These are phyloP conservation scores for Polypterus bichir DNA, from an alignment of 2,113 vertebrate genomes.

Conservation along the genomic window DNA sequence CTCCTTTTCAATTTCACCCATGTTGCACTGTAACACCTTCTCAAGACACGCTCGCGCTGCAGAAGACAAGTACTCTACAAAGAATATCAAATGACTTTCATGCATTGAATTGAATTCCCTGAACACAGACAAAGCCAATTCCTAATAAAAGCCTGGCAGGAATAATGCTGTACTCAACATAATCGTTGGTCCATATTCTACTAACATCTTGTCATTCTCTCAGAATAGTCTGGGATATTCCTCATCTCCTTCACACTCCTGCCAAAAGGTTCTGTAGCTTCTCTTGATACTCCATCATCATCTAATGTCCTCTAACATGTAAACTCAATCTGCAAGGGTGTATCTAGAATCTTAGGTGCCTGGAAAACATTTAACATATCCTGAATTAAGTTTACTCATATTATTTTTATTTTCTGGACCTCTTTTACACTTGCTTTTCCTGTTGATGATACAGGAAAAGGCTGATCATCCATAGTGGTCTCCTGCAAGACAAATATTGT, in stretches of 20 bases:
- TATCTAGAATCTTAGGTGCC: slow-evolving; percentile 3
- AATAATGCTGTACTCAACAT: slow-evolving; percentile 10
- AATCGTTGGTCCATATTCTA: slow-evolving; percentile 12
- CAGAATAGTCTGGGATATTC: neutral
- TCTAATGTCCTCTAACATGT: slow-evolving; percentile 14
- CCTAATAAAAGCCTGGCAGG: slow-evolving; percentile 12
- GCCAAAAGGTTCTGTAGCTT: neutral
- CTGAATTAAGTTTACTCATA: too few relatives aligned
- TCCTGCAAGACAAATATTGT: too few relatives aligned
- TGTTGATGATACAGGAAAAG: too few relatives aligned
- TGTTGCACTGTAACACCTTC: too few relatives aligned
- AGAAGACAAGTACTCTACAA: slow-evolving; percentile 10
- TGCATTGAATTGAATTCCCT: neutral
- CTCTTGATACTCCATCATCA: slow-evolving; percentile 15
- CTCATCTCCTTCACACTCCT: too few relatives aligned
- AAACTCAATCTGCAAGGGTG: slow-evolving; percentile 5
- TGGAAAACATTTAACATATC: too few relatives aligned
- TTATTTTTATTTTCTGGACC: too few relatives aligned
- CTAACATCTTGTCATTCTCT: neutral
- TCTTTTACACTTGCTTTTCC: too few relatives aligned
- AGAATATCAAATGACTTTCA: neutral
- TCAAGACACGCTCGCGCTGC: neutral
- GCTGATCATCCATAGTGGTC: too few relatives aligned
- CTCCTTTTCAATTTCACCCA: too few relatives aligned
- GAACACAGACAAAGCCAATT: slow-evolving; percentile 15